Conservation (phyloP, 2,797 vertebrate species). For the Falco peregrinus region DNA sequence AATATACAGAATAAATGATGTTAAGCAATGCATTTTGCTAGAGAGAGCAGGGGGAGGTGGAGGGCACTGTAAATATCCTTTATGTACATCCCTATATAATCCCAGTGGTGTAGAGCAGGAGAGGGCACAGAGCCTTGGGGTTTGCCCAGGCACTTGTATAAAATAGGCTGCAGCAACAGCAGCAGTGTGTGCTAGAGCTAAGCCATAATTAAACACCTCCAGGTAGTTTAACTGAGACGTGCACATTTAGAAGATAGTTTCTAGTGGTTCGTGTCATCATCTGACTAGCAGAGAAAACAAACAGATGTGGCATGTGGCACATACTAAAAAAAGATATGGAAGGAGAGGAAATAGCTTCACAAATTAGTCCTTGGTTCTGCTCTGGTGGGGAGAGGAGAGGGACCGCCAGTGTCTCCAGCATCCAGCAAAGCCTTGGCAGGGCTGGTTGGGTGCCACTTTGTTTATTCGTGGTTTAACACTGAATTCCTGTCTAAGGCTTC, state of each 20-base stretch:
- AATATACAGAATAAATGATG: neutral
- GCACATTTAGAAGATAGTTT: constrained; percentile 5
- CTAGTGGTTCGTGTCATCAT: neutral
- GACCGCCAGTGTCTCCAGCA: neutral
- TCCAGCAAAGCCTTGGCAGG: neutral
- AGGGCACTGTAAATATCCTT: neutral
- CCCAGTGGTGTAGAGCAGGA: neutral
- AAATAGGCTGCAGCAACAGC: neutral
- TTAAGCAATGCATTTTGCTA: neutral
- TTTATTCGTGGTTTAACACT: neutral
- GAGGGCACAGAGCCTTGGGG: neutral
- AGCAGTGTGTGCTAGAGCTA: neutral
- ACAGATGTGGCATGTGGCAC: neutral
- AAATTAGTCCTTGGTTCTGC: neutral
- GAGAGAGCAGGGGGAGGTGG: neutral
- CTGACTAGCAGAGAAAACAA: constrained; percentile 38
- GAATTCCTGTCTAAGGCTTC: neutral
- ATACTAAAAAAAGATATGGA: neutral
- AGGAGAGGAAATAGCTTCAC: neutral
- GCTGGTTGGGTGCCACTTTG: neutral
- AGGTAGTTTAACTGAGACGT: constrained; percentile 20
- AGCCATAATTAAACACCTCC: constrained; percentile 56
- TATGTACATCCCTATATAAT: neutral
- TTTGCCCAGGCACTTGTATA: neutral
- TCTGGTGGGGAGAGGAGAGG: neutral